Percentiles rank a stretch among this genome's conserved stretches.
Evolutionary conservation across 2,888 invertebrate genomes (phyloP).

Genomic region (Candidula unifasciata): DNA sequence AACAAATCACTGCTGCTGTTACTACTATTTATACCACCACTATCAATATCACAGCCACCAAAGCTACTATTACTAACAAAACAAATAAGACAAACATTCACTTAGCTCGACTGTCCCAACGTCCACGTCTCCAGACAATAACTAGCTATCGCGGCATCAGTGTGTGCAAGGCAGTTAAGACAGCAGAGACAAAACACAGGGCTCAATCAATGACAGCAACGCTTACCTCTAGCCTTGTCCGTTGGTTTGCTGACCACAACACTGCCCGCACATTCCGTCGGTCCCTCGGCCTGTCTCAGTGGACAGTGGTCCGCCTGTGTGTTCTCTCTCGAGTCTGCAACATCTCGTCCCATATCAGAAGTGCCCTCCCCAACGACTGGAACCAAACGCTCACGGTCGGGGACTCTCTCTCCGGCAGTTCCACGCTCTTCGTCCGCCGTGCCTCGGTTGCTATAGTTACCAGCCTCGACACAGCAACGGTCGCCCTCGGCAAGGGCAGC

Average conservation of each 20-base stretch:
- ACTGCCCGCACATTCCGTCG: neutral
- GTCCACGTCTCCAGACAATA: too few species aligned
- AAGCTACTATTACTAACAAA: too few species aligned
- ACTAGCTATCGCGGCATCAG: too few species aligned
- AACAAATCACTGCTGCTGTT: too few species aligned
- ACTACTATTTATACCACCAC: too few species aligned
- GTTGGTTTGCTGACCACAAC: neutral
- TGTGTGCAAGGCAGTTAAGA: too few species aligned
- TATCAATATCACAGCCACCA: too few species aligned
- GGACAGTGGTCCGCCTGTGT: neutral
- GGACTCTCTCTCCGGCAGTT: neutral
- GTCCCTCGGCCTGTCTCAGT: neutral
- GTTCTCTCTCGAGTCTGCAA: neutral
- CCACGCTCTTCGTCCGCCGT: neutral
- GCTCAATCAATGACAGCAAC: too few species aligned
- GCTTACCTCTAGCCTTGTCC: conserved; percentile 28
- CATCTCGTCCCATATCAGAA: neutral
- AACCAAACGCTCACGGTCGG: neutral
- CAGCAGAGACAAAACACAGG: too few species aligned
- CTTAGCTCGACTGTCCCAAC: too few species aligned
- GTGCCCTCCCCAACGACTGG: neutral
- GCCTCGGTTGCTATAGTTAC: conserved; percentile 40
- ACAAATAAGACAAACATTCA: too few species aligned
- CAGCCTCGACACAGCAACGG: neutral
- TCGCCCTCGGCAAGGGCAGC: conserved; percentile 23